Conservation (phyloP, 2,113 vertebrate species). For the Serilophus lunatus region DNA sequence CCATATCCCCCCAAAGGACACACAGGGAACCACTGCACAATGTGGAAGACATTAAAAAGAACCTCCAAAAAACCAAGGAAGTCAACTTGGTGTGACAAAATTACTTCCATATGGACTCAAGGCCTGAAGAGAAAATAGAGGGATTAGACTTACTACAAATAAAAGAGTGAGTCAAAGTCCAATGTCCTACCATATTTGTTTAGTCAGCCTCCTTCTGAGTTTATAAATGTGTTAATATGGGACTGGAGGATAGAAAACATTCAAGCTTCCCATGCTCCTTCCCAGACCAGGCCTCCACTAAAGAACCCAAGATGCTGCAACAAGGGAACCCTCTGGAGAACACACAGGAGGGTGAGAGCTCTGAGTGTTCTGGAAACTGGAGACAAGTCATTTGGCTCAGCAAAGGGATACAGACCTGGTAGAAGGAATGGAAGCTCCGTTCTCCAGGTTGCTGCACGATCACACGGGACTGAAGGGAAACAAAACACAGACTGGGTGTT, state of each 20-base stretch:
- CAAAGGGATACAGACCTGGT: constrained; percentile 81
- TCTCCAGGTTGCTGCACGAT: constrained; percentile 95
- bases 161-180: not conserved
- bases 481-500: not conserved
- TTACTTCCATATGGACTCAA: constrained; percentile 28
- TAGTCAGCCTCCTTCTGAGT: not conserved
- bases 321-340: not conserved
- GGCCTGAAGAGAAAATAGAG: not conserved
- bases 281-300: not conserved
- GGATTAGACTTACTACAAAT: constrained; percentile 1
- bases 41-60: constrained; percentile 22
- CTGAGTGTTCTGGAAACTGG: not conserved
- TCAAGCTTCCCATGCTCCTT: not conserved
- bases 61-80: not conserved
- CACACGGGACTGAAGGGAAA: constrained; percentile 85
- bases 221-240: constrained; percentile 5
- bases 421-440: constrained; percentile 95
- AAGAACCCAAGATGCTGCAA: not conserved
- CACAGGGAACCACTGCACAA: not conserved
- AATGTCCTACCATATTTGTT: not conserved
- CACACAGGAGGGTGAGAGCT: not conserved
- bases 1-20: not conserved
- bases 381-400: not conserved
- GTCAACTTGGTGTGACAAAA: not conserved
- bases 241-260: not conserved